Evolutionary conservation across 2,113 vertebrate genomes (phyloP).

Genomic region (Sceloporus undulatus): DNA sequence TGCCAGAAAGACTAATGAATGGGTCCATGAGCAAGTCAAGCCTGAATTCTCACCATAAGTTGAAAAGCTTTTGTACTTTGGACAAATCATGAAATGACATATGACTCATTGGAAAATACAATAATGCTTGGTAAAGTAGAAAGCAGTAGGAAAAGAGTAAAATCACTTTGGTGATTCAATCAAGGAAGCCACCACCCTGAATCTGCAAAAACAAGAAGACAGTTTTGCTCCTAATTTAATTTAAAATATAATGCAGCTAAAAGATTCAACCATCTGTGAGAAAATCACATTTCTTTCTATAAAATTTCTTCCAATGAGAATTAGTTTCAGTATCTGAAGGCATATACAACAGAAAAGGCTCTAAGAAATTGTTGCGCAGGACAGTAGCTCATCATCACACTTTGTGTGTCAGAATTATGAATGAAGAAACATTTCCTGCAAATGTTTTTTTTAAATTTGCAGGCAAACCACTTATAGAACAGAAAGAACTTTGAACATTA

Average conservation of each 20-base stretch:
- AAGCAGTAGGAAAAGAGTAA: too few species aligned
- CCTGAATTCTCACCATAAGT: too few species aligned
- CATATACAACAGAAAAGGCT: neutral
- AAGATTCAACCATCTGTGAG: constrained; percentile 48
- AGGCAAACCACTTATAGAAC: neutral
- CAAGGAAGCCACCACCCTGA: too few species aligned
- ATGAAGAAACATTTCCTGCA: neutral
- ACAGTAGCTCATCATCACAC: neutral
- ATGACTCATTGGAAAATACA: too few species aligned
- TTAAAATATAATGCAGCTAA: constrained; percentile 41
- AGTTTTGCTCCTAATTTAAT: constrained; percentile 42
- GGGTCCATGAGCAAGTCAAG: too few species aligned
- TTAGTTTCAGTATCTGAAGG: constrained; percentile 38
- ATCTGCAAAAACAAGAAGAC: constrained; percentile 16
- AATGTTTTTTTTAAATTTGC: neutral
- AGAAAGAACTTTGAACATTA: neutral
- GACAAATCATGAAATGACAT: too few species aligned
- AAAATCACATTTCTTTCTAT: constrained; percentile 25
- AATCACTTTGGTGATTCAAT: too few species aligned
- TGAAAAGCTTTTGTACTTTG: too few species aligned
- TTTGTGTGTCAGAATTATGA: rapidly evolving
- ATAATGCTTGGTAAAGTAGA: too few species aligned
- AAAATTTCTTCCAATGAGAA: constrained; percentile 26
- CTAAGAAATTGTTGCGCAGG: constrained; percentile 8
- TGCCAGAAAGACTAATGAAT: too few species aligned